Conservation (phyloP, 2,888 invertebrate genomes). For the Disparrhopalites patrizii region DNA sequence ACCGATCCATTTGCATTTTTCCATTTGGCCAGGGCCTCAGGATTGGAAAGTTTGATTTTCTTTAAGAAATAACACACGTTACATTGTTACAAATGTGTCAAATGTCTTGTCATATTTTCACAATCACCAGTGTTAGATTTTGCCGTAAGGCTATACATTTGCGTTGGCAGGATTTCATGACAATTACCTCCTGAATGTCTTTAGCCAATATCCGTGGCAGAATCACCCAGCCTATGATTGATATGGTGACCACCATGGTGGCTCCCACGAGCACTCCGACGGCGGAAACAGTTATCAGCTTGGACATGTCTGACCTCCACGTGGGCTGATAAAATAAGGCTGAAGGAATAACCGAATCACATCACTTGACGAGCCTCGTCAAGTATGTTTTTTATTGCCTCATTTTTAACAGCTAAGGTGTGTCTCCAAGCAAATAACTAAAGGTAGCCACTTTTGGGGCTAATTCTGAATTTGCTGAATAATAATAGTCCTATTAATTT, state of each 20-base stretch:
- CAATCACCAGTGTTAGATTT: background rate
- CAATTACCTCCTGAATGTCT: background rate
- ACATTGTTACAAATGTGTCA: too few species aligned
- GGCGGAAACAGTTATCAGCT: background rate
- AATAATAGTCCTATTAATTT: too few species aligned
- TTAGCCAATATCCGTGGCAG: background rate
- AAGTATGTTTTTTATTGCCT: too few species aligned
- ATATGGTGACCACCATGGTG: background rate
- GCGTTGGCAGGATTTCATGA: background rate
- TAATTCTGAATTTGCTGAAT: too few species aligned
- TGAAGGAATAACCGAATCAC: too few species aligned
- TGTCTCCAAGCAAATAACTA: too few species aligned
- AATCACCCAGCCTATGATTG: background rate
- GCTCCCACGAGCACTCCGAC: background rate
- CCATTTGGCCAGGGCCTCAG: background rate
- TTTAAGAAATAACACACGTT: background rate
- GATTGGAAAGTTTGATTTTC: background rate
- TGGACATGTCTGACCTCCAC: background rate
- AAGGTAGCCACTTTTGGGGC: too few species aligned
- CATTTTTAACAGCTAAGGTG: too few species aligned
- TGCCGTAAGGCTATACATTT: background rate
- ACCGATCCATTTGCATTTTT: background rate
- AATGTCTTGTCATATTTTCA: background rate
- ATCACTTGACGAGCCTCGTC: too few species aligned
- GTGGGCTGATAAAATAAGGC: too few species aligned